phyloP scores from a whole-genome alignment of 2,888 invertebrate species.

The Leucoma salicis region DNA sequence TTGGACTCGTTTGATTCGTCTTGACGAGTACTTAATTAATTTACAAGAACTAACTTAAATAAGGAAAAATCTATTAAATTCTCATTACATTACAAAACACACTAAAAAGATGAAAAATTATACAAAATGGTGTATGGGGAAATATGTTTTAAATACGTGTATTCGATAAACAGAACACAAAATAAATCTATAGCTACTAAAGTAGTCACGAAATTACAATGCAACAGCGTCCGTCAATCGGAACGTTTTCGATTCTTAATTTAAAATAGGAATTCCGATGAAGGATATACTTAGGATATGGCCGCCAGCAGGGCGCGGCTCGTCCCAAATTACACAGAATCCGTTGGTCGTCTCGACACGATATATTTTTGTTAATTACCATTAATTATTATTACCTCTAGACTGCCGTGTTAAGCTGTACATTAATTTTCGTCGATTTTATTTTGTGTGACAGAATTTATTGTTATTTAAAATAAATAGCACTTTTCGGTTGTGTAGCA shows the following conservation, averaged over 20 bases:
- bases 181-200: no score
- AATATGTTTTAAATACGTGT: background rate
- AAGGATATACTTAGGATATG: conserved; percentile 54
- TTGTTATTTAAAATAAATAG: conserved; percentile 5
- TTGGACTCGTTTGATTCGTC: no score
- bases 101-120: no score
- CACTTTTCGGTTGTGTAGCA: conserved; percentile 3
- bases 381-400: conserved; percentile 26
- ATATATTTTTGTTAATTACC: conserved; percentile 50
- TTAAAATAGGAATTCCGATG: conserved; percentile 37
- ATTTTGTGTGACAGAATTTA: conserved; percentile 20
- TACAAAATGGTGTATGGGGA: no score
- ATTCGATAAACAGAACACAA: background rate
- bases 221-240: conserved; percentile 13
- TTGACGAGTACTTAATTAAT: no score
- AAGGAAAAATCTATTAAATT: no score
- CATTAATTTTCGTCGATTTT: conserved; percentile 20
- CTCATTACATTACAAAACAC: no score
- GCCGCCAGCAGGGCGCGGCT: conserved; percentile 43
- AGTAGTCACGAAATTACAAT: no score
- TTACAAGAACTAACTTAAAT: no score
- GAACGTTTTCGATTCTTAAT: conserved; percentile 25
- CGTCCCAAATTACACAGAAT: conserved; percentile 50
- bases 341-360: conserved; percentile 56
- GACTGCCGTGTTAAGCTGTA: conserved; percentile 26